These are phyloP conservation scores for Drosophila busckii DNA, from an alignment of 1,140 invertebrate species.

Conservation along the genomic window DNA sequence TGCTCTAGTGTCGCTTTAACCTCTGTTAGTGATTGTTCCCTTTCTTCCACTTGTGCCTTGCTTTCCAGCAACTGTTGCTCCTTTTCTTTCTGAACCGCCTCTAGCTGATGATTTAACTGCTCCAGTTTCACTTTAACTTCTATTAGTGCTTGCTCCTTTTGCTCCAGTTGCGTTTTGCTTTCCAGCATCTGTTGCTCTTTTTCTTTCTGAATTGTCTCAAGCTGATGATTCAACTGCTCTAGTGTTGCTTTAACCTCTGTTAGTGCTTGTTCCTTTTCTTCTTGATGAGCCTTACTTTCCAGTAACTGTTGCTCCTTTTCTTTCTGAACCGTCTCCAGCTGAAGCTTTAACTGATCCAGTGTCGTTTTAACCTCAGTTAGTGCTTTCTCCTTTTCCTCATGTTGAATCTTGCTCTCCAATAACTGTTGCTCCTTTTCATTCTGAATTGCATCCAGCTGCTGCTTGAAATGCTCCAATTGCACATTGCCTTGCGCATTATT, in stretches of 20 bases:
- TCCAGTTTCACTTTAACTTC: conserved; percentile 11
- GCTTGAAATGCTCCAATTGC: conserved; percentile 20
- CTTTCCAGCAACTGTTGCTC: neutral
- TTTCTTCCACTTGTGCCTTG: neutral
- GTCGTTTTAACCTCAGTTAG: too few relatives aligned
- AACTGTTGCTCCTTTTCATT: conserved; percentile 67
- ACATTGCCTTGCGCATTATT: conserved; percentile 15
- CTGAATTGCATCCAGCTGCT: conserved; percentile 11
- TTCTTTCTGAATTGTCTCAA: too few relatives aligned
- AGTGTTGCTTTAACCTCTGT: too few relatives aligned
- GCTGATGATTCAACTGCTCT: too few relatives aligned
- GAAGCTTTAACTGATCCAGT: too few relatives aligned
- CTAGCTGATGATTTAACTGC: conserved; percentile 4
- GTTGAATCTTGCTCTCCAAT: conserved; percentile 65
- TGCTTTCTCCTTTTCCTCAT: conserved; percentile 69
- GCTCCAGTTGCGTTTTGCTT: conserved; percentile 2
- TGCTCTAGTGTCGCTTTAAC: conserved; percentile 8
- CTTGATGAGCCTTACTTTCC: conserved; percentile 48
- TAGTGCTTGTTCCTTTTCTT: conserved; percentile 74
- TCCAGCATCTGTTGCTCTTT: conserved; percentile 23
- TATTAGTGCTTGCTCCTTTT: conserved; percentile 6
- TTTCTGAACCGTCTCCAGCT: too few relatives aligned
- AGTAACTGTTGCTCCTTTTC: conserved; percentile 28
- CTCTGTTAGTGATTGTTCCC: conserved; percentile 4
- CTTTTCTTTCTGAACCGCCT: neutral